Evolutionary conservation across 1,140 invertebrate species (phyloP), one percentile per base, ranked within the genome.

Genomic region (Microplitis demolitor): DNA sequence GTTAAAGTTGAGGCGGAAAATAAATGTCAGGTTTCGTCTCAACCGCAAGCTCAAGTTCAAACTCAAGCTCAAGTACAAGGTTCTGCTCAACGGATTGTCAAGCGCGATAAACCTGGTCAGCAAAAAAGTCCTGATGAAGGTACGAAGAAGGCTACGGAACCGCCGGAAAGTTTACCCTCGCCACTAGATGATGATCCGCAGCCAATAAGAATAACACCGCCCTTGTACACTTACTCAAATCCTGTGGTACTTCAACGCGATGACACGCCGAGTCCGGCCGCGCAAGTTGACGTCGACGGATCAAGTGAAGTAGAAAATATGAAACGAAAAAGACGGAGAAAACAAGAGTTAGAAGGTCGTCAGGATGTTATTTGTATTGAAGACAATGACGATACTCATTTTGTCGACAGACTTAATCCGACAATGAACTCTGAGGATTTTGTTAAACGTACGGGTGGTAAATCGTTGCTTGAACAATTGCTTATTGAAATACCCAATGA

Each of bases 401-500:
- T 83, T 71, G 84, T 84, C 4, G 85, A 86, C 24, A 78, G 84
- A 60, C 71, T 86, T 2, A 83, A 79, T 53, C 74, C 83, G 39
- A 45, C 39, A 6, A 81, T 83, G 24, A 84, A 79, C 31, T 58
- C 81, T 0, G 83, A 87, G 6, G 85, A 86, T 24, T 84, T 82
- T 56, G 78, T 82, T 3, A 83, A 83, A 16, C 77, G 82, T 13
- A 77, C 83, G 3, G 75, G 6, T 6, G 1, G 82, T 2, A 93
- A 93, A 78, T 92, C 91, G 54, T 83, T 93, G 50, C 82, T 93
- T 5, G 92, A 94, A 79, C 92, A 94, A 78, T 85, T 94, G 66
- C 85, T 93, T 0, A 94, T 94, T 76, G 93, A 94, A 77, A 95
- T 94, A 73, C 93, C 93, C 3, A 89, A 89, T 66, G 91, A 91